Evolutionary conservation across 2,113 vertebrate genomes (phyloP).

Genomic region (Daubentonia madagascariensis): DNA sequence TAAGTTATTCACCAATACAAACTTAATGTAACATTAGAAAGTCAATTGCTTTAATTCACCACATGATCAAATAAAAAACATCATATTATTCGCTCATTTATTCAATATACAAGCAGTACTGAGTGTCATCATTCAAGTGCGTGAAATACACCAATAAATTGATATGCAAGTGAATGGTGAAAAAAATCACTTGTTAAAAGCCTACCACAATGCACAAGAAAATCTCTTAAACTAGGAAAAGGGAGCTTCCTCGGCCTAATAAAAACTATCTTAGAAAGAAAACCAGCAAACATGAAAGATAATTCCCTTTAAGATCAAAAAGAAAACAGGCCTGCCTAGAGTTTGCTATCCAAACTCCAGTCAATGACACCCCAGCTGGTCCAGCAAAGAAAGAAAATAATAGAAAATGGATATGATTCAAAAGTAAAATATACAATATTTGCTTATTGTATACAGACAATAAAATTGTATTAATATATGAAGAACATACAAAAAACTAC

Average conservation of each 20-base stretch:
- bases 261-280: not conserved
- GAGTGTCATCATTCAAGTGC: not conserved
- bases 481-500: not conserved
- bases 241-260: not conserved
- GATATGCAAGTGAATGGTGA: not conserved
- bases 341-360: not conserved
- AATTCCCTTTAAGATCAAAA: not conserved
- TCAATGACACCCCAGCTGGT: not conserved
- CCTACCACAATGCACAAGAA: not conserved
- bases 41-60: not conserved
- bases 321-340: not conserved
- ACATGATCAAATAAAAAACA: not conserved
- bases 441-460: no score
- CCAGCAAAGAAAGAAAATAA: not conserved
- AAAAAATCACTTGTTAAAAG: not conserved
- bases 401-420: not conserved
- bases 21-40: not conserved
- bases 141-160: not conserved
- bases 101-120: not conserved
- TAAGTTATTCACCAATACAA: not conserved
- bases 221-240: not conserved
- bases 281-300: not conserved
- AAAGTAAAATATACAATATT: not conserved
- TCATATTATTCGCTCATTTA: not conserved
- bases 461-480: not conserved